Evolutionary conservation across 1,140 invertebrate species (phyloP).

Genomic region (Papilio dardanus): DNA sequence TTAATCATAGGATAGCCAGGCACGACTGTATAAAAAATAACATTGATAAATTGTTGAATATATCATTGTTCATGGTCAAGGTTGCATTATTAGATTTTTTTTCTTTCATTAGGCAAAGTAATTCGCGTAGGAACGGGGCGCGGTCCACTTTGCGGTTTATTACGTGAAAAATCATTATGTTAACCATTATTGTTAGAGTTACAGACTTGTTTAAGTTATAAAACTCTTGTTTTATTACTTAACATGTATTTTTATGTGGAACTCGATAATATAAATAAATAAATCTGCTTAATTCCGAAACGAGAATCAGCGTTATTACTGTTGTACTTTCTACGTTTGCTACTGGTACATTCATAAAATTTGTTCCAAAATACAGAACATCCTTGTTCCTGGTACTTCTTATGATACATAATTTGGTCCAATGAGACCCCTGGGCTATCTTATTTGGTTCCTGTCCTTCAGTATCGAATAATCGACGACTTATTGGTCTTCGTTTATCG

Average conservation of each 20-base stretch:
- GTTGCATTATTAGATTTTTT: conserved; percentile 12
- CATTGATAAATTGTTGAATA: background rate
- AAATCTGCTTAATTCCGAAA: no score
- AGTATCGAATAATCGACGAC: no score
- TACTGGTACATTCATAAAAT: no score
- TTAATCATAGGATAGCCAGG: background rate
- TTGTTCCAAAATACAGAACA: no score
- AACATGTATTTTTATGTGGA: conserved; percentile 4
- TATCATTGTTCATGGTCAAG: conserved; percentile 43
- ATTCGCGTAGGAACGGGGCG: conserved; percentile 39
- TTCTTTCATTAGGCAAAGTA: conserved; percentile 37
- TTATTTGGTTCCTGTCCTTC: no score
- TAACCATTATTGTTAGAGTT: conserved; percentile 25
- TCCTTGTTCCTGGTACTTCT: no score
- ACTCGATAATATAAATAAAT: background rate
- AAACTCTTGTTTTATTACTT: conserved; percentile 21
- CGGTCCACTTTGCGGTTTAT: conserved; percentile 52
- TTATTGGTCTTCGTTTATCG: no score
- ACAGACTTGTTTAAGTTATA: conserved; percentile 11
- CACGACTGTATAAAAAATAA: background rate
- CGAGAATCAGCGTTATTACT: no score
- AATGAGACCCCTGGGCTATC: no score
- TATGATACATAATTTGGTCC: no score
- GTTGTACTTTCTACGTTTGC: no score
- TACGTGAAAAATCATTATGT: conserved; percentile 51